phyloP scores from a whole-genome alignment of 1,140 invertebrate species.

The Limonius californicus region DNA sequence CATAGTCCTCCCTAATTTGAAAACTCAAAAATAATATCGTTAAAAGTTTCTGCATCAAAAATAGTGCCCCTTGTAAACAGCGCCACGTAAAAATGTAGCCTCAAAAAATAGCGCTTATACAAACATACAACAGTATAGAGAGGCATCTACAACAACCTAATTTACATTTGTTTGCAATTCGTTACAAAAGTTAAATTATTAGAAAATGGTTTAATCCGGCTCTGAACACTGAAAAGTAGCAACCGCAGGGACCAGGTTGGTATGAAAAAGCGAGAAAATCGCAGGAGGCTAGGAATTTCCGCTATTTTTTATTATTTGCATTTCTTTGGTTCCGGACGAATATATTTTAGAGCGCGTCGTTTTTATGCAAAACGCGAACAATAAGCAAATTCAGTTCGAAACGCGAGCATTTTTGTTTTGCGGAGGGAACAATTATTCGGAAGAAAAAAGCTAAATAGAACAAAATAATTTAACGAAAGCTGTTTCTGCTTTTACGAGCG shows the following conservation, averaged over 20 bases:
- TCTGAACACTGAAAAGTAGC: slow-evolving; percentile 11
- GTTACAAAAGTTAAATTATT: neutral
- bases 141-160: no score
- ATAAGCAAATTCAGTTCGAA: slow-evolving; percentile 5
- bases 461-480: slow-evolving; percentile 1
- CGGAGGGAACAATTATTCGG: neutral
- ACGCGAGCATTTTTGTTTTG: slow-evolving; percentile 17
- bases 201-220: neutral
- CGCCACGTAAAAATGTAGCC: no score
- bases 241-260: slow-evolving; percentile 18
- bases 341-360: slow-evolving; percentile 18
- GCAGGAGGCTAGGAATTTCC: slow-evolving; percentile 17
- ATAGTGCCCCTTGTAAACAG: no score
- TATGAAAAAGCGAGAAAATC: slow-evolving; percentile 6
- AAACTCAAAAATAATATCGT: no score
- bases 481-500: neutral
- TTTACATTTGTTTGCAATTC: no score
- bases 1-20: no score
- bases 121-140: no score
- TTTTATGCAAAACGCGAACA: slow-evolving; percentile 21
- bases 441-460: neutral
- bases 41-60: no score
- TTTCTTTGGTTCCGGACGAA: slow-evolving; percentile 23
- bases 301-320: slow-evolving; percentile 26
- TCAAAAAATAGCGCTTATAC: no score